Conservation (phyloP, 2,113 vertebrate genomes). For the Antigone vipio region DNA sequence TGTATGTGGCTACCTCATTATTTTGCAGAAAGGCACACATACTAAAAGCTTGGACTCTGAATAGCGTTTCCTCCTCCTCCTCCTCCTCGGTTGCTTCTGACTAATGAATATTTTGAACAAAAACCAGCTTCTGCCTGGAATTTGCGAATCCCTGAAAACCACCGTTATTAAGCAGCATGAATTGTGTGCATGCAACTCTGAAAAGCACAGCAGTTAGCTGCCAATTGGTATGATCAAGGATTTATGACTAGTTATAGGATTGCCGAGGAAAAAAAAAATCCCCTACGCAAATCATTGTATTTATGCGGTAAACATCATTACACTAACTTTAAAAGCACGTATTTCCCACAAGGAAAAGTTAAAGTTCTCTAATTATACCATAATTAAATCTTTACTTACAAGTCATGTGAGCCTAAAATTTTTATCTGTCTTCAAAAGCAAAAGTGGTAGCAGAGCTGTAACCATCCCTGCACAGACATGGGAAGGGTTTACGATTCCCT, state of each 20-base stretch:
- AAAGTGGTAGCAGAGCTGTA: background rate
- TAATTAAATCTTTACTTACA: constrained; percentile 24
- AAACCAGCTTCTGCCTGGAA: background rate
- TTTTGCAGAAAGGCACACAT: background rate
- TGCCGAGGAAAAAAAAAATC: background rate
- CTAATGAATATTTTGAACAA: constrained; percentile 47
- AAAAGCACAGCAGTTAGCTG: constrained; percentile 30
- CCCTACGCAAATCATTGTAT: constrained; percentile 24
- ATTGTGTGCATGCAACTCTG: background rate
- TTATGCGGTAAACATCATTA: constrained; percentile 54
- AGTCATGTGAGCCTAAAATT: background rate
- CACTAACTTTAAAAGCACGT: background rate
- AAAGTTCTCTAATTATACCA: constrained; percentile 39
- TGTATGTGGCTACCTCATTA: background rate
- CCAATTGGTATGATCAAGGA: background rate
- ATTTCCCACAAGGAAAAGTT: constrained; percentile 51
- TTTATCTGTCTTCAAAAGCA: background rate
- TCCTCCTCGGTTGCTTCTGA: background rate
- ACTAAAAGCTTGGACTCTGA: background rate
- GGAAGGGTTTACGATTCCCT: background rate
- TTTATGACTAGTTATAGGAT: background rate
- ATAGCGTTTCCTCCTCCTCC: background rate
- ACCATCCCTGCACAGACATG: background rate
- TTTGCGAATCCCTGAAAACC: background rate
- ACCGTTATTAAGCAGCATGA: constrained; percentile 10